These are phyloP conservation scores for Beaufortia kweichowensis DNA, from an alignment of 2,113 vertebrate genomes.

Conservation along the genomic window DNA sequence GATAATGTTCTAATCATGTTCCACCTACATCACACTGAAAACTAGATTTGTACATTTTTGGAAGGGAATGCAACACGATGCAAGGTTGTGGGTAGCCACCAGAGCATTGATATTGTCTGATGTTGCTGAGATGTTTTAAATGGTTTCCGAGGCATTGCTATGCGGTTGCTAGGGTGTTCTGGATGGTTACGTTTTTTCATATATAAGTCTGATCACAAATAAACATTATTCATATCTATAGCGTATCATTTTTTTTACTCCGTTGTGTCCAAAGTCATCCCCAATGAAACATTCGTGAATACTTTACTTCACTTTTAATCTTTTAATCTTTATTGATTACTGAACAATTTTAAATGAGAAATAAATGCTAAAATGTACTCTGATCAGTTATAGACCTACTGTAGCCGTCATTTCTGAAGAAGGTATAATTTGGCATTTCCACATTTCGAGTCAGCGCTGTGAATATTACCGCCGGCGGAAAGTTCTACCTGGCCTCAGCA, in stretches of 20 bases:
- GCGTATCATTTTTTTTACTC: too few relatives aligned
- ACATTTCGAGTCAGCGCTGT: not conserved
- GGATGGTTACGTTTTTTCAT: too few relatives aligned
- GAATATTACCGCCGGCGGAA: constrained; percentile 10
- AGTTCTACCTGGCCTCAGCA: constrained; percentile 50
- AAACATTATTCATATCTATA: too few relatives aligned
- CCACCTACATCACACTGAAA: not conserved
- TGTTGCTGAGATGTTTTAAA: not conserved
- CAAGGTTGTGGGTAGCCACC: too few relatives aligned
- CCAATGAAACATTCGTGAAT: too few relatives aligned
- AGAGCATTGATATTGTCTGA: not conserved
- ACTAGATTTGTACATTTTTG: too few relatives aligned
- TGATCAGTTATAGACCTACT: not conserved
- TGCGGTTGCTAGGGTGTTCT: too few relatives aligned
- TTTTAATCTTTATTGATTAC: not conserved
- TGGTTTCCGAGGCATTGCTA: too few relatives aligned
- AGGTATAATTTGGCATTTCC: not conserved
- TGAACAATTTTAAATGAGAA: not conserved
- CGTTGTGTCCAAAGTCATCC: too few relatives aligned
- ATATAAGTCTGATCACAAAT: too few relatives aligned
- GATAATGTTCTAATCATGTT: not conserved
- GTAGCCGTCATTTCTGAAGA: not conserved
- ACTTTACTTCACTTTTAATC: too few relatives aligned
- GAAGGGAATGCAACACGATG: too few relatives aligned
- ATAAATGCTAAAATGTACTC: not conserved